These are phyloP conservation scores for Scelioninae gen. 2 DNA, from an alignment of 2,888 invertebrate genomes.

Conservation along the genomic window DNA sequence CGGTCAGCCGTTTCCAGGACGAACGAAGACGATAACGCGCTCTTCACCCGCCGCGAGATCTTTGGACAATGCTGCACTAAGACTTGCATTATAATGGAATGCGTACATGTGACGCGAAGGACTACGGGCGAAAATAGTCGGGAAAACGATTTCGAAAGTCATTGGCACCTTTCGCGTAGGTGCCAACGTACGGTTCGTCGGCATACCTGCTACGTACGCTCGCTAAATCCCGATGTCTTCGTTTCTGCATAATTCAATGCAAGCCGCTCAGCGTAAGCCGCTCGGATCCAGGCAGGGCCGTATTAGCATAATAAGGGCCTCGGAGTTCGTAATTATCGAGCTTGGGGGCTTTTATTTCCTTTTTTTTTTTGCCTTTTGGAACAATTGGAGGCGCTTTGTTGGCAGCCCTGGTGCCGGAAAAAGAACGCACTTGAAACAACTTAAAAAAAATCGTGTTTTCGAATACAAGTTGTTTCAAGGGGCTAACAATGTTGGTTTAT, in stretches of 20 bases:
- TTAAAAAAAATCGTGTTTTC: no score
- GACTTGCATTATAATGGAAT: no score
- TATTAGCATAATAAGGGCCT: conserved; percentile 56
- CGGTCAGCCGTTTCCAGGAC: no score
- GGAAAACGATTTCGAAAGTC: conserved; percentile 64
- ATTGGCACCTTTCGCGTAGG: conserved; percentile 64
- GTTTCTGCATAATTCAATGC: conserved; percentile 61
- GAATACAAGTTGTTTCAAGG: no score
- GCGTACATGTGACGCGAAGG: no score
- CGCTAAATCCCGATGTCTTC: conserved; percentile 68
- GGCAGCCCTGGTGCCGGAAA: no score
- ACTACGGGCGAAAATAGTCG: conserved; percentile 42
- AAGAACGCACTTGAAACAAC: no score
- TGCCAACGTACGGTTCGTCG: conserved; percentile 55
- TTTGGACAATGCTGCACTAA: no score
- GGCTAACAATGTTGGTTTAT: no score
- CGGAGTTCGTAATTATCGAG: conserved; percentile 27
- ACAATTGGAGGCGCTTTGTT: no score
- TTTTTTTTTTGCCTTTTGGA: background rate
- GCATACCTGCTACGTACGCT: conserved; percentile 61
- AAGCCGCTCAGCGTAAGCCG: conserved; percentile 34
- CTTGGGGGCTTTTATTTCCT: background rate
- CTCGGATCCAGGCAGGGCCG: conserved; percentile 47
- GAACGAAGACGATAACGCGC: no score
- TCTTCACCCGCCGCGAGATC: no score